Evolutionary conservation across 2,888 invertebrate species (phyloP), one percentile per base, ranked within the genome.

Genomic region (Syritta pipiens): DNA sequence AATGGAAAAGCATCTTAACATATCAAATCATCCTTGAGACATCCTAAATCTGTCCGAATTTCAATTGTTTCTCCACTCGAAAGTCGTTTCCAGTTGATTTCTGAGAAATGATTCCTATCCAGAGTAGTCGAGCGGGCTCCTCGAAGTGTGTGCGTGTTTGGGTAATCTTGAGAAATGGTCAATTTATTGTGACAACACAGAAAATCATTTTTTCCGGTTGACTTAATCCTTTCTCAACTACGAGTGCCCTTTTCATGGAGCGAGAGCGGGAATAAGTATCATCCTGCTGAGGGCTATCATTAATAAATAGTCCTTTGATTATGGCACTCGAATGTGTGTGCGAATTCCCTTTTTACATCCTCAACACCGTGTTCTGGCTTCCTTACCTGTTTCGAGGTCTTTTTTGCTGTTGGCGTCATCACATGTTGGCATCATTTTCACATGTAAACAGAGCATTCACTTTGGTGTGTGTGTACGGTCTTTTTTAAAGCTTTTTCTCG

Each of bases 391-490:
- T 19, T 51, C 32, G 10, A n/a, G 26, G n/a, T 24, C 28, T 37
- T 19, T 57, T 68, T 48, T 48, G n/a, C n/a, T n/a, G n/a, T 40
- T 12, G 2, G 10, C 5, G n/a, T 24, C 40, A 20, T 53, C 7
- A 12, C 32, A 24, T 49, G 4, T 26, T 20, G 32, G 48, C 59
- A 59, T 77, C 57, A 53, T 71, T 77, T 63, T 60, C 72, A 60
- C 65, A 59, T 59, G 77, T 59, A 77, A 71, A 77, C 65, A 62
- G 74, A 74, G 67, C 79, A 74, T 79, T 79, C 72, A 79, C 79
- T 74, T 79, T 74, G 60, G 53, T 20, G 63, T 17, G 24, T 46
- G 20, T 26, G 28, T 19, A 46, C 35, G 10, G n/a, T n/a, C n/a
- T n/a, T n/a, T n/a, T 22, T 17, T 35, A 65, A 32, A 26, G 10